These are phyloP conservation scores for Addax nasomaculatus DNA, from an alignment of 2,113 vertebrate genomes.

Conservation along the genomic window DNA sequence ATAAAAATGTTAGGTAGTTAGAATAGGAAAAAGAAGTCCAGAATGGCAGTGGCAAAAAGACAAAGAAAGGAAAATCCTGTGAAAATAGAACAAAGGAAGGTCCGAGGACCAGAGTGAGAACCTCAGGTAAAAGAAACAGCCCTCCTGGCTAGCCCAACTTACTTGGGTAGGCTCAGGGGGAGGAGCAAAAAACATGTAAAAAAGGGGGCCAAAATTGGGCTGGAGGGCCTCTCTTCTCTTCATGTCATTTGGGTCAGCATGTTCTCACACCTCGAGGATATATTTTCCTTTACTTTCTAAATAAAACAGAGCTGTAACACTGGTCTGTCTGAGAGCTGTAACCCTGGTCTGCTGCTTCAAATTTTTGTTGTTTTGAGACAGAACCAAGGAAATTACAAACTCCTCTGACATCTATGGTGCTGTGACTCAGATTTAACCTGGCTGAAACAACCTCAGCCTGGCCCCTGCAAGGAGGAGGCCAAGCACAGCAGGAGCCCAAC, in stretches of 20 bases:
- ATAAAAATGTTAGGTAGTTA: not conserved
- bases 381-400: not conserved
- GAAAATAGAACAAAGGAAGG: not conserved
- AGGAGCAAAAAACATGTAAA: not conserved
- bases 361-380: not conserved
- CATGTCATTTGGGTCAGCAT: not conserved
- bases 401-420: not conserved
- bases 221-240: not conserved
- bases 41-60: not conserved
- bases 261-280: not conserved
- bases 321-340: not conserved
- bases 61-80: not conserved
- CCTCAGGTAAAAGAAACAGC: not conserved
- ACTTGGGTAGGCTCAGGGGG: not conserved
- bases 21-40: not conserved
- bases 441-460: not conserved
- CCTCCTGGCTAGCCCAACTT: not conserved
- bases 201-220: not conserved
- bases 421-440: not conserved
- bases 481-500: not conserved
- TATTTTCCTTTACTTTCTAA: not conserved
- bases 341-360: not conserved
- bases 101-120: not conserved
- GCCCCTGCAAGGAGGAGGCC: not conserved
- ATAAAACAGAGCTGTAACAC: not conserved